Percentiles rank a stretch among this genome's conserved stretches.
phyloP scores from a whole-genome alignment of 1,140 invertebrate genomes.

The Coelopa frigida region DNA sequence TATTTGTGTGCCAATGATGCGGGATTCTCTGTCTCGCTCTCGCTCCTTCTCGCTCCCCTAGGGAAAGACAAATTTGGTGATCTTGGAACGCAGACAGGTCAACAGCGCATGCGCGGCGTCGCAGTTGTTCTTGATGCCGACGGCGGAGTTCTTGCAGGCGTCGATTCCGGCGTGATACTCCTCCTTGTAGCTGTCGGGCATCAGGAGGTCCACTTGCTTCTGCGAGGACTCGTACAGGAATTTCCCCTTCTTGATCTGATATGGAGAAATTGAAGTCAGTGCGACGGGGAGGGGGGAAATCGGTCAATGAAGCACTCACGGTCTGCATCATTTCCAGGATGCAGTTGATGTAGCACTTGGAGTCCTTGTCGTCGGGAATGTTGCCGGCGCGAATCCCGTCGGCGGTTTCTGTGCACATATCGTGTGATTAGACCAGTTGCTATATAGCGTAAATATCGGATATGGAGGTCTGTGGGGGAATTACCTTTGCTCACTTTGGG shows the following conservation, averaged over 20 bases:
- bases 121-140: constrained; percentile 36
- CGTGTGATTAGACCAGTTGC: not conserved
- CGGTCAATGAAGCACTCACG: constrained; percentile 14
- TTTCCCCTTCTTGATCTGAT: constrained; percentile 40
- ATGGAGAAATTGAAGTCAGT: too few relatives aligned
- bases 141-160: constrained; percentile 28
- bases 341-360: constrained; percentile 40
- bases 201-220: constrained; percentile 34
- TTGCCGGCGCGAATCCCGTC: constrained; percentile 25
- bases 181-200: constrained; percentile 33
- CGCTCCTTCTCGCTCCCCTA: constrained; percentile 9
- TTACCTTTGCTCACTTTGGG: constrained; percentile 24
- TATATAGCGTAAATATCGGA: too few relatives aligned
- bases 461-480: not conserved
- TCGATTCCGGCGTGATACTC: constrained; percentile 24
- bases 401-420: constrained; percentile 25
- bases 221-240: constrained; percentile 30
- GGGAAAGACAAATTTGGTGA: constrained; percentile 34
- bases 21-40: too few relatives aligned
- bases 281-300: too few relatives aligned
- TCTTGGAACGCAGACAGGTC: constrained; percentile 25
- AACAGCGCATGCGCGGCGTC: constrained; percentile 29
- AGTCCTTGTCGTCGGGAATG: constrained; percentile 33
- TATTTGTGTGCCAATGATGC: too few relatives aligned
- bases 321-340: constrained; percentile 41